Conservation (phyloP, 2,113 vertebrate genomes). For the Calyptomena viridis region DNA sequence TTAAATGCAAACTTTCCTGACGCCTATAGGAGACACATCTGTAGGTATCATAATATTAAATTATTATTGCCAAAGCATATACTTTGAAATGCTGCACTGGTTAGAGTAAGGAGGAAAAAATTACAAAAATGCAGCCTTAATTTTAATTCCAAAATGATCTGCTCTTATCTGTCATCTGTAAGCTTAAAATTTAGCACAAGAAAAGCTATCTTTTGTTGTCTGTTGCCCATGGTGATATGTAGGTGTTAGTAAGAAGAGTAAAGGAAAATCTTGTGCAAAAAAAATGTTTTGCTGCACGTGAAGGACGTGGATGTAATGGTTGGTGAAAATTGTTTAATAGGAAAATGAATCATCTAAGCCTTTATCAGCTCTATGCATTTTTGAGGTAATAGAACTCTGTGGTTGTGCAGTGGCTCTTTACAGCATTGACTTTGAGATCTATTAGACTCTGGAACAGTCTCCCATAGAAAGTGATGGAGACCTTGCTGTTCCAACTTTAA, state of each 20-base stretch:
- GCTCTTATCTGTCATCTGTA: neutral
- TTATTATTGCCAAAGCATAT: neutral
- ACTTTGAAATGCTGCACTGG: neutral
- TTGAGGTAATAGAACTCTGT: neutral
- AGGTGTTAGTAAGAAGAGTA: neutral
- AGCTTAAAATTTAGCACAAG: neutral
- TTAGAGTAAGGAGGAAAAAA: neutral
- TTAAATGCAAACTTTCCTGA: neutral
- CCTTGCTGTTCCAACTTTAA: neutral
- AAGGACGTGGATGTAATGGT: neutral
- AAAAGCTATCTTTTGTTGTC: neutral
- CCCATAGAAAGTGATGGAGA: neutral
- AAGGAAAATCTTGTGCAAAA: neutral
- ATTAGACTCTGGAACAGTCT: neutral
- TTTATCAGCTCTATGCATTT: neutral
- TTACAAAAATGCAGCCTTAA: neutral
- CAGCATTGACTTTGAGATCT: neutral
- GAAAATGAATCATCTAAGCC: neutral
- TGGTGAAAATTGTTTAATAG: neutral
- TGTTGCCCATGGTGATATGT: slow-evolving; percentile 11
- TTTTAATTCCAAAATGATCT: neutral
- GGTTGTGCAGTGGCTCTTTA: neutral
- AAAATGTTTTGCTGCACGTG: neutral
- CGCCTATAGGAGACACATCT: neutral
- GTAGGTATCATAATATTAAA: neutral